Evolutionary conservation across 2,888 invertebrate genomes (phyloP).

Genomic region (Cetonia aurata): DNA sequence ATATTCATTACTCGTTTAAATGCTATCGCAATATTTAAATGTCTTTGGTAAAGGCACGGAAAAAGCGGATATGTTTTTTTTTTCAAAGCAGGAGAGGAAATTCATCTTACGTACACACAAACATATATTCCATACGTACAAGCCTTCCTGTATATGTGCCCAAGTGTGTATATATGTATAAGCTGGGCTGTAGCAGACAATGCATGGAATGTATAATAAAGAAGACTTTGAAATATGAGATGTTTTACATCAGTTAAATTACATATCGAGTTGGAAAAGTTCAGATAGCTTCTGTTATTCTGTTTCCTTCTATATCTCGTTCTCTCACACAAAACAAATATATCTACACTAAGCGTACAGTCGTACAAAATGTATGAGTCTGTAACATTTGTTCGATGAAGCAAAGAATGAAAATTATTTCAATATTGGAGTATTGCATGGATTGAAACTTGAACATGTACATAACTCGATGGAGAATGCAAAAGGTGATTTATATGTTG

Average conservation of each 20-base stretch:
- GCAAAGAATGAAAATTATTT: no score
- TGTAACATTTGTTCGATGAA: no score
- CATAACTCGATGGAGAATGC: no score
- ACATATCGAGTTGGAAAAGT: constrained; percentile 47
- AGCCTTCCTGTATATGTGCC: background rate
- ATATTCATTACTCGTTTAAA: constrained; percentile 32
- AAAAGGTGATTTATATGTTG: no score
- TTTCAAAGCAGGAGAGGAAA: constrained; percentile 33
- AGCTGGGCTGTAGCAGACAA: constrained; percentile 45
- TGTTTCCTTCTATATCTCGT: constrained; percentile 1
- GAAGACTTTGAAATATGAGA: constrained; percentile 52
- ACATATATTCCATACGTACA: constrained; percentile 4
- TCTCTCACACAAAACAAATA: background rate
- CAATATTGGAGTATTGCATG: no score
- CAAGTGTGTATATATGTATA: constrained; percentile 7
- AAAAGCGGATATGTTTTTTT: constrained; percentile 21
- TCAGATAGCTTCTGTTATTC: constrained; percentile 27
- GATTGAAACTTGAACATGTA: no score
- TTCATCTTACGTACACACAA: constrained; percentile 31
- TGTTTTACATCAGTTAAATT: constrained; percentile 51
- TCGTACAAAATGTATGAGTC: no score
- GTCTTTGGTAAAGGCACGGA: constrained; percentile 20
- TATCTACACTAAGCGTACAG: no score
- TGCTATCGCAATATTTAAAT: constrained; percentile 40
- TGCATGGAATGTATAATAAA: constrained; percentile 52